phyloP scores from a whole-genome alignment of 2,888 invertebrate genomes.

The Cephalotes varians region DNA sequence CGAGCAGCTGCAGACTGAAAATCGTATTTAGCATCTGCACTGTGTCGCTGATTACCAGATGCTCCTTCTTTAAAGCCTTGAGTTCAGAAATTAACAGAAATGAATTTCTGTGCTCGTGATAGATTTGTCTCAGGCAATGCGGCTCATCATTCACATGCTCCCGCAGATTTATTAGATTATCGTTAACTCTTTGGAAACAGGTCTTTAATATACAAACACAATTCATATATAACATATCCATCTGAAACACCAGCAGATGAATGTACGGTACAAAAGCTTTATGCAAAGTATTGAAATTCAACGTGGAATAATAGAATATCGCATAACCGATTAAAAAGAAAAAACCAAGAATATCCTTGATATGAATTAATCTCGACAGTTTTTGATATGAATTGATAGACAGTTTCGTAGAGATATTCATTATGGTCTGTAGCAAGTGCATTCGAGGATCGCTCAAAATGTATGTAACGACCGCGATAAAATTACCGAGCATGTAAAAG shows the following conservation, averaged over 20 bases:
- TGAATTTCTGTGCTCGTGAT: not conserved
- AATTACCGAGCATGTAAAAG: not conserved
- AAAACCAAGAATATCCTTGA: not conserved
- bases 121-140: not conserved
- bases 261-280: not conserved
- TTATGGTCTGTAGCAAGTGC: not conserved
- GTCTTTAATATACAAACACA: slow-evolving; percentile 16
- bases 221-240: slow-evolving; percentile 14
- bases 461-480: not conserved
- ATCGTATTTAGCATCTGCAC: not conserved
- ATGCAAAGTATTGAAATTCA: not conserved
- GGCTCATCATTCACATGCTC: not conserved
- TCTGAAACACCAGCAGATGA: not conserved
- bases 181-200: not conserved
- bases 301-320: not conserved
- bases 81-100: not conserved
- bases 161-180: not conserved
- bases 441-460: not conserved
- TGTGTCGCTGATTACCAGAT: not conserved
- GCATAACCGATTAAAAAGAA: not conserved
- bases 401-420: not conserved
- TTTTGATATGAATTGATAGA: not conserved
- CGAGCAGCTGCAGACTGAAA: not conserved
- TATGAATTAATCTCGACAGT: not conserved
- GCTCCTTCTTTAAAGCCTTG: not conserved